These are phyloP conservation scores for Clitarchus hookeri DNA, from an alignment of 2,888 invertebrate genomes.

Conservation along the genomic window DNA sequence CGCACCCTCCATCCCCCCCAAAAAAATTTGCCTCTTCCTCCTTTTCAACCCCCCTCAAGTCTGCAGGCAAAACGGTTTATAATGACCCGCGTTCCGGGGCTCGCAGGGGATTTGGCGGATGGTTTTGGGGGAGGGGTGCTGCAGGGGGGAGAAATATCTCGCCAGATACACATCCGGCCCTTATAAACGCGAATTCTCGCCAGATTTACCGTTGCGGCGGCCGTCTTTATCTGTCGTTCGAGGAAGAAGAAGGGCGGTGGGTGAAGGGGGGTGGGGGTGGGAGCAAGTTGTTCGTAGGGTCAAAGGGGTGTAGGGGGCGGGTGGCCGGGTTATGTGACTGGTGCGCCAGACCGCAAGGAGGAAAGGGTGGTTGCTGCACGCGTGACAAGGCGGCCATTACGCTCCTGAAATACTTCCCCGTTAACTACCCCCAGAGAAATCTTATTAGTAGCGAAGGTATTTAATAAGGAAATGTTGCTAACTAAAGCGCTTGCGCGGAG, in stretches of 20 bases:
- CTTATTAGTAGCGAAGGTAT: slow-evolving; percentile 54
- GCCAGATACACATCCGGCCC: slow-evolving; percentile 1
- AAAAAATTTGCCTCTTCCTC: background rate
- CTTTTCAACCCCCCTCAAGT: background rate
- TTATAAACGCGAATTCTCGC: background rate
- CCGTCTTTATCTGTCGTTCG: background rate
- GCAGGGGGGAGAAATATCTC: background rate
- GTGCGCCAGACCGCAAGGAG: slow-evolving; percentile 28
- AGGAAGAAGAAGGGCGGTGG: background rate
- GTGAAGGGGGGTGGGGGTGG: background rate
- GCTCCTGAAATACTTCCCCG: slow-evolving; percentile 40
- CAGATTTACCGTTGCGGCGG: background rate
- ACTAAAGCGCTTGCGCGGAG: slow-evolving; percentile 45
- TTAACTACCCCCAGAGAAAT: slow-evolving; percentile 46
- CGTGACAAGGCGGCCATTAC: slow-evolving; percentile 39
- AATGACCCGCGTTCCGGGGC: background rate
- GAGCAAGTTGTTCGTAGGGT: background rate
- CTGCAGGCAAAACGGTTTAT: slow-evolving; percentile 8
- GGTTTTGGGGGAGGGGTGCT: background rate
- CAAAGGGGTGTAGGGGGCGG: background rate
- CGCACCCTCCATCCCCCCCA: background rate
- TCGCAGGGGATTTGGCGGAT: background rate
- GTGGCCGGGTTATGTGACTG: background rate
- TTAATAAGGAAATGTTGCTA: slow-evolving; percentile 57
- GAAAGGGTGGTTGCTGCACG: background rate